Conservation (phyloP, 2,888 invertebrate species). For the Acanthosepion esculentum region DNA sequence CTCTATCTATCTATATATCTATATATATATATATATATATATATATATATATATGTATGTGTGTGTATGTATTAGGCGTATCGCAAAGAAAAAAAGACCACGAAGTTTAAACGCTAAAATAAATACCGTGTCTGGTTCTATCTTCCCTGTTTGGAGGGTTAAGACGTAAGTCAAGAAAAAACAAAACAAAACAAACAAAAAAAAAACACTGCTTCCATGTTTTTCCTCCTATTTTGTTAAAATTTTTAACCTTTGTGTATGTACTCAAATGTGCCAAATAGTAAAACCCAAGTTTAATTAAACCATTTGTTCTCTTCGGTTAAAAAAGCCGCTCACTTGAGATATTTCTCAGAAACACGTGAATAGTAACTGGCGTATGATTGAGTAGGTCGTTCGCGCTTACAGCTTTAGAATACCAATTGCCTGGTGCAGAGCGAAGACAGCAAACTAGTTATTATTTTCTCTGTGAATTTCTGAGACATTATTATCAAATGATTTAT, state of each 20-base stretch:
- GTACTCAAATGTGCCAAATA: neutral
- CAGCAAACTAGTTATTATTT: no score
- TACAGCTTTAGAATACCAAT: neutral
- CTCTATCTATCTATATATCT: no score
- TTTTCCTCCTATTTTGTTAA: neutral
- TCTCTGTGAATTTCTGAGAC: no score
- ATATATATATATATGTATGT: no score
- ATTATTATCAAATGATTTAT: no score
- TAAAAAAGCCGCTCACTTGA: neutral
- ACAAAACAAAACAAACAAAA: neutral
- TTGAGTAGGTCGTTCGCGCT: neutral
- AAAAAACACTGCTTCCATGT: no score
- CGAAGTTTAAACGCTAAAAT: neutral
- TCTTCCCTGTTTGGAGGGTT: neutral
- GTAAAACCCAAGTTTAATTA: neutral
- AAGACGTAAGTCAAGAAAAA: neutral
- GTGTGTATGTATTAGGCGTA: neutral
- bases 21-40: no score
- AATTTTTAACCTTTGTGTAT: neutral
- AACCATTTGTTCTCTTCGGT: neutral
- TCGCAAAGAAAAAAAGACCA: neutral
- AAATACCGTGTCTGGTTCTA: neutral
- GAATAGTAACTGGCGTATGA: neutral
- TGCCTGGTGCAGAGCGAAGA: neutral
- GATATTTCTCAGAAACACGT: neutral